Conservation (phyloP, 2,797 vertebrate species). For the Amphiprion clarkii region DNA sequence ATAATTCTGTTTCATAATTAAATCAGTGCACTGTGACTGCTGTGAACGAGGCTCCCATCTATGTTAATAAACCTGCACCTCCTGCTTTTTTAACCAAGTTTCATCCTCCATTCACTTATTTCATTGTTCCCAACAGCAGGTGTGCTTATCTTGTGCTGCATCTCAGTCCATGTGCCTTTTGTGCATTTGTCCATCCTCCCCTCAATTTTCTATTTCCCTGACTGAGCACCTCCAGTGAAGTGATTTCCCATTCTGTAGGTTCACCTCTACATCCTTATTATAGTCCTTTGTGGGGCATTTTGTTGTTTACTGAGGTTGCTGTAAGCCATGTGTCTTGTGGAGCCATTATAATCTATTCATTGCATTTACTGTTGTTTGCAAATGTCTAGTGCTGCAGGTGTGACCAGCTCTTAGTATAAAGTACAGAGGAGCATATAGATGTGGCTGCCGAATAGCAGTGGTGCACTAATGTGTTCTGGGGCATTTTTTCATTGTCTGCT, state of each 20-base stretch:
- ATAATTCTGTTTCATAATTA: too few relatives aligned
- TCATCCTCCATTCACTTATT: slow-evolving; percentile 23
- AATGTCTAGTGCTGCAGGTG: slow-evolving; percentile 32
- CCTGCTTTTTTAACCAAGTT: slow-evolving; percentile 22
- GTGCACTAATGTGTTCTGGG: slow-evolving; percentile 13
- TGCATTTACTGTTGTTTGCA: slow-evolving; percentile 32
- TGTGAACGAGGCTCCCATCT: slow-evolving; percentile 1
- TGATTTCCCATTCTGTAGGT: slow-evolving; percentile 17
- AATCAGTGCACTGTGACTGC: not conserved
- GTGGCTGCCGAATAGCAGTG: slow-evolving; percentile 8
- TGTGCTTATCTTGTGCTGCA: not conserved
- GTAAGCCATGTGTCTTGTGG: slow-evolving; percentile 40
- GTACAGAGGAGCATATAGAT: slow-evolving; percentile 12
- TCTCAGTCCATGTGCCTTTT: not conserved
- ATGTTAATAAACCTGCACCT: slow-evolving; percentile 5
- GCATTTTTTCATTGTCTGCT: slow-evolving; percentile 61
- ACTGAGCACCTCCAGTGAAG: slow-evolving; percentile 22
- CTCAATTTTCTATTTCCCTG: not conserved
- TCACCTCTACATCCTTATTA: slow-evolving; percentile 25
- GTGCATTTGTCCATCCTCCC: not conserved
- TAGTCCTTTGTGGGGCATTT: slow-evolving; percentile 37
- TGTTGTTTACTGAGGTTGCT: slow-evolving; percentile 73
- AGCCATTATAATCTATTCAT: slow-evolving; percentile 31
- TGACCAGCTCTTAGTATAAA: slow-evolving; percentile 16
- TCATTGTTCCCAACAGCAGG: slow-evolving; percentile 1